These are phyloP conservation scores for Microctenopoma lineatum DNA, from an alignment of 2,797 vertebrate species.

Conservation along the genomic window DNA sequence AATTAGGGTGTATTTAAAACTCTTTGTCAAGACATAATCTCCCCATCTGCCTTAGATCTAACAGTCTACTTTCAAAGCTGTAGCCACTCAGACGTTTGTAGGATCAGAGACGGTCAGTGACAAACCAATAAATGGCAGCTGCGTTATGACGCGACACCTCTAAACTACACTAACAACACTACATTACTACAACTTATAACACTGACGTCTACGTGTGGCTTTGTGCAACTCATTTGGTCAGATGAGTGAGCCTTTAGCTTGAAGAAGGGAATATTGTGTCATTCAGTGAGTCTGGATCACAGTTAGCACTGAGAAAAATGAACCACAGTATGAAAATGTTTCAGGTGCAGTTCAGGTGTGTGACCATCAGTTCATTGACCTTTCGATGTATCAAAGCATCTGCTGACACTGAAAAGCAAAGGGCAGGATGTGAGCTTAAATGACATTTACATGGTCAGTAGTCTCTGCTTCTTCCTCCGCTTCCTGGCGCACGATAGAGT, in stretches of 20 bases:
- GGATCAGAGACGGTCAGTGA: constrained; percentile 13
- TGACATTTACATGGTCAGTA: constrained; percentile 76
- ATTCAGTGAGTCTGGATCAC: too few relatives aligned
- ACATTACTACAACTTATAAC: not conserved
- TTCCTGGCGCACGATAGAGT: constrained; percentile 28
- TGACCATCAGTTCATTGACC: constrained; percentile 27
- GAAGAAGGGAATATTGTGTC: too few relatives aligned
- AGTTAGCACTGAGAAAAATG: too few relatives aligned
- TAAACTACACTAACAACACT: not conserved
- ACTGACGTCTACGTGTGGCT: not conserved
- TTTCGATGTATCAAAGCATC: constrained; percentile 50
- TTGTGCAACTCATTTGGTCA: too few relatives aligned
- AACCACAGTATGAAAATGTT: too few relatives aligned
- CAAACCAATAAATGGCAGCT: constrained; percentile 21
- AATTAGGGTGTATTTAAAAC: constrained; percentile 56
- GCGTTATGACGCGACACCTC: constrained; percentile 23
- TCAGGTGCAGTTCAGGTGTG: not conserved
- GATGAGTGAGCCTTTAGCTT: too few relatives aligned
- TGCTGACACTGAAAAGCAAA: constrained; percentile 33
- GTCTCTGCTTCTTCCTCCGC: constrained; percentile 43
- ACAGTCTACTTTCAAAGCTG: constrained; percentile 37
- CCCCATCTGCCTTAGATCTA: constrained; percentile 12
- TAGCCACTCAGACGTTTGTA: constrained; percentile 34
- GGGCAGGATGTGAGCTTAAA: constrained; percentile 61
- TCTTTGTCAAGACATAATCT: constrained; percentile 54